A percentile compares a stretch with the other conserved stretches of the same genome.
phyloP scores from a whole-genome alignment of 2,113 vertebrate species.

The Sinocyclocheilus anshuiensis region DNA sequence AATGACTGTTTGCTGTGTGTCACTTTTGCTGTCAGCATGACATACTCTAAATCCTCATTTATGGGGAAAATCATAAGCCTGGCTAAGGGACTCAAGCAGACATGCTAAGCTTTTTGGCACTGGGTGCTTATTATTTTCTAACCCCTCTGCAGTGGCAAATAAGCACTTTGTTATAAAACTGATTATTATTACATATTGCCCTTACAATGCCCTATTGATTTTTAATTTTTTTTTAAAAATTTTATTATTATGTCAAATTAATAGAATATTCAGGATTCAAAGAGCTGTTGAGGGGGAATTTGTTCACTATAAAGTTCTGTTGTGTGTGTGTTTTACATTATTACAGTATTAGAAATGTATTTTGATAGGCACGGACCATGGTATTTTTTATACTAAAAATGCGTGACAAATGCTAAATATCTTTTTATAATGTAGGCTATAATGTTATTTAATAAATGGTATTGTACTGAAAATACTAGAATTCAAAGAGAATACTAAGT shows the following conservation, averaged over 20 bases:
- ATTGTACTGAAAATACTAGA: not conserved
- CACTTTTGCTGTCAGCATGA: conserved; percentile 62
- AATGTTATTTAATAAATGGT: not conserved
- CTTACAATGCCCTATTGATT: not conserved
- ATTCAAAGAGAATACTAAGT: not conserved
- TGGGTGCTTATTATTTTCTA: conserved; percentile 26
- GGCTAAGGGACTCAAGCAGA: conserved; percentile 35
- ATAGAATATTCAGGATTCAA: conserved; percentile 59
- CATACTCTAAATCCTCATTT: conserved; percentile 66
- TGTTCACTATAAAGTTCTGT: not conserved
- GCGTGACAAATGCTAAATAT: not conserved
- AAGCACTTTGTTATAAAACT: conserved; percentile 61
- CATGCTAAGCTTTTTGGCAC: conserved; percentile 57
- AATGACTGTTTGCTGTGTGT: conserved; percentile 59
- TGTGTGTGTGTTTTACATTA: not conserved
- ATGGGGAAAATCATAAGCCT: conserved; percentile 61
- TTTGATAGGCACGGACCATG: not conserved
- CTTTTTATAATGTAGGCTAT: not conserved
- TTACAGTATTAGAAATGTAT: not conserved
- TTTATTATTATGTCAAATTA: conserved; percentile 38
- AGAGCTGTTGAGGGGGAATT: not conserved
- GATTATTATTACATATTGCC: conserved; percentile 59
- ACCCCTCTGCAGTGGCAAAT: conserved; percentile 57
- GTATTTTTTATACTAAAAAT: not conserved
- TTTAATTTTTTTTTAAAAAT: too few species aligned